These are phyloP conservation scores for Amphipyra berbera DNA, from an alignment of 2,888 invertebrate genomes.

Conservation along the genomic window DNA sequence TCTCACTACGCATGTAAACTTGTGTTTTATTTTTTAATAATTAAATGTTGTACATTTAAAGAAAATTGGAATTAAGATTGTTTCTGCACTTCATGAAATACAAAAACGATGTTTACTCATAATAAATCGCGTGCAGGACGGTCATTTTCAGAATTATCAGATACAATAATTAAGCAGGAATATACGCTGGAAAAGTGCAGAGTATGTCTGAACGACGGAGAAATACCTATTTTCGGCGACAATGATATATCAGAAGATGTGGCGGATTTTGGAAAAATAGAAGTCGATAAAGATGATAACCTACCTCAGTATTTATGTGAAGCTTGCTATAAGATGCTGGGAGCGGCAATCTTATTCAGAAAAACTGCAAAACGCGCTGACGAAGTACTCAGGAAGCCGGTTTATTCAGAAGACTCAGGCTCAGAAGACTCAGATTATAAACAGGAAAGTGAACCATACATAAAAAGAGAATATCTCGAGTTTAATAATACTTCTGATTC, in stretches of 20 bases:
- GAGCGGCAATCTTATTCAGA: conserved; percentile 58
- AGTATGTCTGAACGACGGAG: conserved; percentile 59
- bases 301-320: conserved; percentile 60
- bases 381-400: conserved; percentile 22
- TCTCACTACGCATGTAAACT: too few species aligned
- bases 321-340: conserved; percentile 48
- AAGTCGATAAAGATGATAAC: conserved; percentile 48
- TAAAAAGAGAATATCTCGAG: conserved; percentile 50
- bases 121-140: conserved; percentile 13
- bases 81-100: not conserved
- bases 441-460: conserved; percentile 36
- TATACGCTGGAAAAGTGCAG: conserved; percentile 48
- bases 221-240: conserved; percentile 59
- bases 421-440: conserved; percentile 14
- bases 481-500: conserved; percentile 31
- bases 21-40: too few species aligned
- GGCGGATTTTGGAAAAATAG: conserved; percentile 47
- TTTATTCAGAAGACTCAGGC: not conserved
- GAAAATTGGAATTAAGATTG: not conserved
- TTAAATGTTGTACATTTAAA: not conserved
- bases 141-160: not conserved
- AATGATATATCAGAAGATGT: conserved; percentile 53
- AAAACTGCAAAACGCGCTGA: conserved; percentile 53
- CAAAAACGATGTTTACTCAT: conserved; percentile 34
- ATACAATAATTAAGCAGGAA: not conserved